Evolutionary conservation across 2,888 invertebrate species (phyloP).

Genomic region (Liposcelis brunnea): DNA sequence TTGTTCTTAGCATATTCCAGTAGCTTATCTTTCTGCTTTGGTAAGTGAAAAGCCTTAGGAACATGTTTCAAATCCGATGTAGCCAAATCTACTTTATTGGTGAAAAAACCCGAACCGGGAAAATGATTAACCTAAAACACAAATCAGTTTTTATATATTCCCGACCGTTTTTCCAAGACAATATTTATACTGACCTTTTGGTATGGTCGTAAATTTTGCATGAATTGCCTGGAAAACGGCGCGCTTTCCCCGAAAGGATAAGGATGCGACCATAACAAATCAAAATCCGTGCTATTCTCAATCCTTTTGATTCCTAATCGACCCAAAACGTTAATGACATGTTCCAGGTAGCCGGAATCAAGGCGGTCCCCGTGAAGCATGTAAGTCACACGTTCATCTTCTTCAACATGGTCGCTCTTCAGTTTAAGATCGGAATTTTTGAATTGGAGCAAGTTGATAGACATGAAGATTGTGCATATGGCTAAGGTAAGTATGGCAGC

Average conservation of each 20-base stretch:
- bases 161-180: too few relatives aligned
- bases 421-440: neutral
- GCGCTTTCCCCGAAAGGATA: slow-evolving; percentile 53
- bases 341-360: slow-evolving; percentile 52
- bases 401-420: neutral
- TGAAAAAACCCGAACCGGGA: slow-evolving; percentile 84
- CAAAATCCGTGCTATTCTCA: slow-evolving; percentile 46
- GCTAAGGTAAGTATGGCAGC: too few relatives aligned
- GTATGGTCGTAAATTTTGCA: slow-evolving; percentile 44
- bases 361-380: slow-evolving; percentile 21
- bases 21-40: slow-evolving; percentile 52
- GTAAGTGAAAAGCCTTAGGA: slow-evolving; percentile 77
- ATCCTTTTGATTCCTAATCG: slow-evolving; percentile 53
- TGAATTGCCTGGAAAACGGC: slow-evolving; percentile 29
- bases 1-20: slow-evolving; percentile 45
- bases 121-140: slow-evolving; percentile 63
- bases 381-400: neutral
- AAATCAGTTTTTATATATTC: slow-evolving; percentile 3
- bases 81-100: slow-evolving; percentile 81
- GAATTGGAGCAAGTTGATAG: neutral
- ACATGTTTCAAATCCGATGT: slow-evolving; percentile 61
- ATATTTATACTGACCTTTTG: slow-evolving; percentile 35
- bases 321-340: slow-evolving; percentile 63
- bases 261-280: slow-evolving; percentile 85
- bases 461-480: neutral